Percentiles rank a stretch among this genome's conserved stretches.
phyloP scores from a whole-genome alignment of 2,888 invertebrate genomes.

The Spodoptera picta region DNA sequence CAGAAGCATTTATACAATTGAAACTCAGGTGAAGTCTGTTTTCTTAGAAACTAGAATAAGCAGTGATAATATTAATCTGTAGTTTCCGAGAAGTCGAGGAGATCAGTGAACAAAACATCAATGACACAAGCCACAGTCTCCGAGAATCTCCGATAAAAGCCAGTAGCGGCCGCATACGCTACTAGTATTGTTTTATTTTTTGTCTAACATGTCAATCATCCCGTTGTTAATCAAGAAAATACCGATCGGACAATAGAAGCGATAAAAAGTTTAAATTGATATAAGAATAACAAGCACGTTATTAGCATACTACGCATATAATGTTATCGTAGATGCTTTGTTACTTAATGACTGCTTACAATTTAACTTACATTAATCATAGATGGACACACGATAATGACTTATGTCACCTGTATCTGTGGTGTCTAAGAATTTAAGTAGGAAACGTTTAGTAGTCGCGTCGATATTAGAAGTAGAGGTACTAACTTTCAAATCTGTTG shows the following conservation, averaged over 20 bases:
- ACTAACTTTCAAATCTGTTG: constrained; percentile 65
- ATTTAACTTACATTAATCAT: constrained; percentile 66
- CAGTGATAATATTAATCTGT: constrained; percentile 48
- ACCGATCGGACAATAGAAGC: constrained; percentile 73
- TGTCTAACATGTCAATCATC: constrained; percentile 71
- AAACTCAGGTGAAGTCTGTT: constrained; percentile 35
- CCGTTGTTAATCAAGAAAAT: constrained; percentile 75
- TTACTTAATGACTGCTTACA: constrained; percentile 64
- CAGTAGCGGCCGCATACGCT: constrained; percentile 69
- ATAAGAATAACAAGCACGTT: constrained; percentile 66
- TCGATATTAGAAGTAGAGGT: constrained; percentile 49
- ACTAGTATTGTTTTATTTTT: constrained; percentile 77
- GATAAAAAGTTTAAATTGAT: constrained; percentile 71
- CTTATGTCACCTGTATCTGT: constrained; percentile 35
- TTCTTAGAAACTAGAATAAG: constrained; percentile 52
- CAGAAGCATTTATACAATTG: constrained; percentile 39
- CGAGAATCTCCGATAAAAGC: constrained; percentile 57
- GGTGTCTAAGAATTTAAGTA: constrained; percentile 31
- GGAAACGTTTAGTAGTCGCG: constrained; percentile 31
- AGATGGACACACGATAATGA: constrained; percentile 49
- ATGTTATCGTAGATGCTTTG: constrained; percentile 64
- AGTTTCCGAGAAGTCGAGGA: constrained; percentile 43
- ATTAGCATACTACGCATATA: constrained; percentile 61
- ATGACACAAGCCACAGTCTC: constrained; percentile 49
- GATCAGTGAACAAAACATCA: constrained; percentile 56